Percentiles rank a stretch among this genome's conserved stretches.
These are phyloP conservation scores for Pyralis farinalis DNA, from an alignment of 2,888 invertebrate species.

Conservation along the genomic window DNA sequence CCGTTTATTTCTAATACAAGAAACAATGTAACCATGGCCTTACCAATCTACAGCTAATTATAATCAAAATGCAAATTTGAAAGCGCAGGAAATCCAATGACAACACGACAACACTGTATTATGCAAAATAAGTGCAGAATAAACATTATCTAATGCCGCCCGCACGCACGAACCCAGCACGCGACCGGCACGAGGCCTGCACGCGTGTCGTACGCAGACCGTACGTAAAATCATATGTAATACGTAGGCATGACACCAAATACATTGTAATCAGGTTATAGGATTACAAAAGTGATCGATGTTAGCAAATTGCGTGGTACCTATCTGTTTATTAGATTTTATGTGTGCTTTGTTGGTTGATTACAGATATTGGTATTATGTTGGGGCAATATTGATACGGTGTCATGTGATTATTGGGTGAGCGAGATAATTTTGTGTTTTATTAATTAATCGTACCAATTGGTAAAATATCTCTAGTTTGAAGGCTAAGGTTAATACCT, in stretches of 20 bases:
- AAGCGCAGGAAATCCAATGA: constrained; percentile 1
- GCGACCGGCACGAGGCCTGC: constrained; percentile 22
- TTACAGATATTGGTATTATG: too few species aligned
- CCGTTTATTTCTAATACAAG: too few species aligned
- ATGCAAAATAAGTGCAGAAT: neutral
- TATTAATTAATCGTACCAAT: too few species aligned
- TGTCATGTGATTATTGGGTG: too few species aligned
- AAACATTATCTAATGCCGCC: constrained; percentile 22
- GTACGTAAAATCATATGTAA: neutral
- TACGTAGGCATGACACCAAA: constrained; percentile 22
- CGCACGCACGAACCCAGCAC: constrained; percentile 3
- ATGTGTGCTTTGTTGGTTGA: constrained; percentile 2
- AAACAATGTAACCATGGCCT: too few species aligned
- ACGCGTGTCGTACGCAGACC: constrained; percentile 20
- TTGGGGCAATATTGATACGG: too few species aligned
- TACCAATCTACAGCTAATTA: too few species aligned
- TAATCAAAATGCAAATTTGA: too few species aligned
- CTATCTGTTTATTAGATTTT: constrained; percentile 26
- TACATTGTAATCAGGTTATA: constrained; percentile 30
- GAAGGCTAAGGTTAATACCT: too few species aligned
- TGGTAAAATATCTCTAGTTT: too few species aligned
- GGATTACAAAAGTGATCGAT: constrained; percentile 39
- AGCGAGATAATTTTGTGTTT: too few species aligned
- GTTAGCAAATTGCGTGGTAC: constrained; percentile 35
- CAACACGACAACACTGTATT: constrained; percentile 5